Percentiles rank a stretch among this genome's conserved stretches.
These are phyloP conservation scores for Pteropus alecto DNA, from an alignment of 2,113 vertebrate genomes.

Conservation along the genomic window DNA sequence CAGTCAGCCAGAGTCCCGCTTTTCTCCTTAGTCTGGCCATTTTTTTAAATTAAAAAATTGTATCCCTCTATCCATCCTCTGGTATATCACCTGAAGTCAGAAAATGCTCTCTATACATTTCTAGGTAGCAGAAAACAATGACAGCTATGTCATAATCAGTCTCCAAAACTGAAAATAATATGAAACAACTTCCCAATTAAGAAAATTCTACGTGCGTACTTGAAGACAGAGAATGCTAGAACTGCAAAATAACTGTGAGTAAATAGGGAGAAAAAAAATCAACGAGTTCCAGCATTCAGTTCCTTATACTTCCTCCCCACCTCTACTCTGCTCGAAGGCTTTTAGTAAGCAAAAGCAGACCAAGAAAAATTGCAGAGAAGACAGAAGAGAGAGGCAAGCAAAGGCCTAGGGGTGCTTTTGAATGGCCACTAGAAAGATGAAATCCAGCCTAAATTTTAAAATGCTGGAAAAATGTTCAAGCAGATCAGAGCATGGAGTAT, in stretches of 20 bases:
- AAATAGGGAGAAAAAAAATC: background rate
- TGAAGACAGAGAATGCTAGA: background rate
- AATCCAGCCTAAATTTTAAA: background rate
- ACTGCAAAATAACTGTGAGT: background rate
- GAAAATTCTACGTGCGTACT: background rate
- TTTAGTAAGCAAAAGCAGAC: background rate
- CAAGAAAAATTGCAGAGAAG: background rate
- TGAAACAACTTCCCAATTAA: background rate
- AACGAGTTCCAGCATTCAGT: background rate
- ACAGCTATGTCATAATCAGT: background rate
- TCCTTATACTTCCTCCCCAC: background rate
- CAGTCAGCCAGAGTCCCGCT: background rate
- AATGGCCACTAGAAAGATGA: background rate
- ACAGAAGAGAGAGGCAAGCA: background rate
- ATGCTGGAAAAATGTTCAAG: background rate
- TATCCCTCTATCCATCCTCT: background rate
- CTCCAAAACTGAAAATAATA: background rate
- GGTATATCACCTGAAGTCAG: background rate
- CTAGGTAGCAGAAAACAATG: background rate
- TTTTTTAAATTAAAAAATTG: background rate
- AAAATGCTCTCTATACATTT: background rate
- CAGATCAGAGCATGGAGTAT: background rate
- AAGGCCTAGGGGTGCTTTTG: background rate
- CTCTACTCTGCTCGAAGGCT: background rate
- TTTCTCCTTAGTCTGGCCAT: background rate